These are phyloP conservation scores for Scaptomyza tumidula DNA, from an alignment of 2,888 invertebrate genomes.

Conservation along the genomic window DNA sequence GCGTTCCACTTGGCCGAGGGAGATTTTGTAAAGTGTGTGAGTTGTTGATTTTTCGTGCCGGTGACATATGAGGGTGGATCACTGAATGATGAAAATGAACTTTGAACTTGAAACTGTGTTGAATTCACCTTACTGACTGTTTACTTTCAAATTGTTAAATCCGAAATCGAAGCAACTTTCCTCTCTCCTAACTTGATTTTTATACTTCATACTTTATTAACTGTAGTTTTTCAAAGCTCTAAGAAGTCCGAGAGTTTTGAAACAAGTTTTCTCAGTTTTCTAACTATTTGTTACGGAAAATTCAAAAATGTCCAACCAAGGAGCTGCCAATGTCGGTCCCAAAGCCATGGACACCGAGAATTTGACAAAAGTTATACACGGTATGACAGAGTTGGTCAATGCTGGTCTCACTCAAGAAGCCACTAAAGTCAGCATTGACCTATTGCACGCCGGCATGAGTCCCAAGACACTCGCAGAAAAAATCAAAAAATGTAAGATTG, in stretches of 20 bases:
- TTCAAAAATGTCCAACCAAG: slow-evolving; percentile 11
- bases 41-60: slow-evolving; percentile 2
- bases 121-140: background rate
- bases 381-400: slow-evolving; percentile 32
- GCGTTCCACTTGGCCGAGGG: slow-evolving; percentile 34
- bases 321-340: background rate
- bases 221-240: too few relatives aligned
- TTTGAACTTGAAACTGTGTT: slow-evolving; percentile 55
- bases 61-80: slow-evolving; percentile 23
- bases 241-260: background rate
- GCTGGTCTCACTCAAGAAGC: slow-evolving; percentile 36
- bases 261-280: background rate
- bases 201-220: too few relatives aligned
- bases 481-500: slow-evolving; percentile 18
- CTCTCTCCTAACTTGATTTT: background rate
- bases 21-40: background rate
- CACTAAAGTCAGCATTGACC: slow-evolving; percentile 15
- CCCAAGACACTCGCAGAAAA: slow-evolving; percentile 9
- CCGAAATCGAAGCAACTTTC: background rate
- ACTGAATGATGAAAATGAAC: slow-evolving; percentile 43
- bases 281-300: background rate
- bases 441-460: slow-evolving; percentile 22
- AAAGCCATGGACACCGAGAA: background rate
- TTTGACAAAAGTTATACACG: slow-evolving; percentile 6
- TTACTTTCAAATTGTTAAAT: background rate